phyloP scores from a whole-genome alignment of 2,888 invertebrate genomes.

The Apodemia hepburni region DNA sequence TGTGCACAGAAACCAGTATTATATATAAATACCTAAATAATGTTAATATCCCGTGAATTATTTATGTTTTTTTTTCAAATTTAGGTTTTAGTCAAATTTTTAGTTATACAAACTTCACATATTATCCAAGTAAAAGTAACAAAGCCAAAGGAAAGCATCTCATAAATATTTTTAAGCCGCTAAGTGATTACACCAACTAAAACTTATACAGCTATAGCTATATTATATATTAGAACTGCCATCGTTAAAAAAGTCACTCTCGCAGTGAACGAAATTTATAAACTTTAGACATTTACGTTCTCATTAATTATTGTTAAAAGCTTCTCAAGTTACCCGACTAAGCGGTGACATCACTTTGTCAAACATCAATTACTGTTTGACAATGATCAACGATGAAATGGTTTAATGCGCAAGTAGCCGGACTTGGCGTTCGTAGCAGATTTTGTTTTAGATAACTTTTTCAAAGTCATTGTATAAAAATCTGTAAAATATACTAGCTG shows the following conservation, averaged over 20 bases:
- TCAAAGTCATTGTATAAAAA: not conserved
- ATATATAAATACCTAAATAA: too few species aligned
- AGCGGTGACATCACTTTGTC: constrained; percentile 69
- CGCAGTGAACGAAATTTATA: not conserved
- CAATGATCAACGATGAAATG: constrained; percentile 66
- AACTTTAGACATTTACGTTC: constrained; percentile 14
- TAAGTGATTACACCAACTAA: not conserved
- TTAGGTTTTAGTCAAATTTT: too few species aligned
- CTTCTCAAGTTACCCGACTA: constrained; percentile 58
- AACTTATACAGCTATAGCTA: not conserved
- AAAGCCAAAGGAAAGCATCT: too few species aligned
- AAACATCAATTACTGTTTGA: constrained; percentile 70
- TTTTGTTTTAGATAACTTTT: constrained; percentile 1
- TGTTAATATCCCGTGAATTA: too few species aligned
- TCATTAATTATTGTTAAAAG: constrained; percentile 72
- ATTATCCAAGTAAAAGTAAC: too few species aligned
- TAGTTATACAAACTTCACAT: too few species aligned
- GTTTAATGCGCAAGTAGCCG: constrained; percentile 44
- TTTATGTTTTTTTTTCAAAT: too few species aligned
- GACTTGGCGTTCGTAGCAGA: constrained; percentile 20
- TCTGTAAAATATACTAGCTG: too few species aligned
- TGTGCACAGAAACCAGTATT: too few species aligned
- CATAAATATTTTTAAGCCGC: too few species aligned
- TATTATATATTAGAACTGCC: not conserved
- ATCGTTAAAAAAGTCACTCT: constrained; percentile 8